These are phyloP conservation scores for Cryptomyrus ogoouensis DNA, from an alignment of 2,113 vertebrate genomes.

Conservation along the genomic window DNA sequence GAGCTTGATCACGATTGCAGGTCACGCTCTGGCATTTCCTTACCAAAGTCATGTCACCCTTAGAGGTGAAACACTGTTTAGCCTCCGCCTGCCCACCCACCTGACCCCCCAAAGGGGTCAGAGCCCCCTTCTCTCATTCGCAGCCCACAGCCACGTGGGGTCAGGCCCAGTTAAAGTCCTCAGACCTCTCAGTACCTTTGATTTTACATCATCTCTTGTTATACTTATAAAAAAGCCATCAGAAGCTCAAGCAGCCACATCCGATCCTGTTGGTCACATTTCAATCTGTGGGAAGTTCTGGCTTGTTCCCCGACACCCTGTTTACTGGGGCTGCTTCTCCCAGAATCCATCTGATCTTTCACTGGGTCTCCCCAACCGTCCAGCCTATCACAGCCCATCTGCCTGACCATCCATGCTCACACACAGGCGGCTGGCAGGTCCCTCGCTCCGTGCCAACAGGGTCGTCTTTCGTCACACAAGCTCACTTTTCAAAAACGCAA, in stretches of 20 bases:
- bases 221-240: background rate
- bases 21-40: background rate
- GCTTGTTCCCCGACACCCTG: background rate
- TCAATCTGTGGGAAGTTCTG: background rate
- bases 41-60: background rate
- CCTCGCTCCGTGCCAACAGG: background rate
- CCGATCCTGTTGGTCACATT: background rate
- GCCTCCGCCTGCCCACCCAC: background rate
- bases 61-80: background rate
- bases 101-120: background rate
- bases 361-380: background rate
- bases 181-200: background rate
- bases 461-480: background rate
- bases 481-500: background rate
- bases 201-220: background rate
- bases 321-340: background rate
- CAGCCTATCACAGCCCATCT: background rate
- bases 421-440: background rate
- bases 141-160: background rate
- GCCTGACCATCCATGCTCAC: background rate
- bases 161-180: background rate
- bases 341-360: background rate
- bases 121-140: background rate
- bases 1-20: background rate
- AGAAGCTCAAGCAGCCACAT: background rate